phyloP scores from a whole-genome alignment of 2,113 vertebrate species.

The Gavia stellata region DNA sequence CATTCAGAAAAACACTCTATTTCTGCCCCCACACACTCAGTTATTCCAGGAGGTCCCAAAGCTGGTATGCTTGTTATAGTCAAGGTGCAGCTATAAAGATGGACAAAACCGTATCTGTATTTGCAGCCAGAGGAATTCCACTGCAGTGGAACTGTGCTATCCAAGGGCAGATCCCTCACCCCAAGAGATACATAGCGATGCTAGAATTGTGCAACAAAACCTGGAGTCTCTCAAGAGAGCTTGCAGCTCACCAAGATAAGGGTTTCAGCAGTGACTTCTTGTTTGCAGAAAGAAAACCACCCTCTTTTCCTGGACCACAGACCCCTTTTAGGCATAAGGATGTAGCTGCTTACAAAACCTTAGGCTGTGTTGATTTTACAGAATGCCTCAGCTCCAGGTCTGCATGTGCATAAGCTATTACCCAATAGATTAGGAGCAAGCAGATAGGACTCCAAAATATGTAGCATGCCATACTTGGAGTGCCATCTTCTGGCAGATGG shows the following conservation, averaged over 20 bases:
- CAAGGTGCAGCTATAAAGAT: neutral
- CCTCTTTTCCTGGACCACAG: neutral
- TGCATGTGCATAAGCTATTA: neutral
- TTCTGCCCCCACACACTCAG: neutral
- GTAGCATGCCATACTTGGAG: neutral
- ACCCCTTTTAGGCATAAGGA: too few species aligned
- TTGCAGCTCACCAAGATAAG: neutral
- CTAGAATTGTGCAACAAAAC: too few species aligned
- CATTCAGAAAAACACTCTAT: neutral
- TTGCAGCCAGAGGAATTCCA: neutral
- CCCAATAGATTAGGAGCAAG: neutral
- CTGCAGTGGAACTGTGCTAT: neutral
- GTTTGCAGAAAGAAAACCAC: neutral
- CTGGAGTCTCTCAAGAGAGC: neutral
- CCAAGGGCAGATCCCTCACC: neutral
- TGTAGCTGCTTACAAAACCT: neutral
- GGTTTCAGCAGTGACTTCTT: neutral
- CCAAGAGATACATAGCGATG: rapidly evolving
- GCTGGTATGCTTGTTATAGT: rapidly evolving
- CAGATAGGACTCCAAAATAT: neutral
- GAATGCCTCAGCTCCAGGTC: neutral
- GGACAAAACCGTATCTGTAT: neutral
- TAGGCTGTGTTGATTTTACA: neutral
- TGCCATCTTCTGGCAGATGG: conserved; percentile 29
- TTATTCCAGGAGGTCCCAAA: neutral